phyloP scores from a whole-genome alignment of 2,888 invertebrate species.

The Stenchaetothrips biformis region DNA sequence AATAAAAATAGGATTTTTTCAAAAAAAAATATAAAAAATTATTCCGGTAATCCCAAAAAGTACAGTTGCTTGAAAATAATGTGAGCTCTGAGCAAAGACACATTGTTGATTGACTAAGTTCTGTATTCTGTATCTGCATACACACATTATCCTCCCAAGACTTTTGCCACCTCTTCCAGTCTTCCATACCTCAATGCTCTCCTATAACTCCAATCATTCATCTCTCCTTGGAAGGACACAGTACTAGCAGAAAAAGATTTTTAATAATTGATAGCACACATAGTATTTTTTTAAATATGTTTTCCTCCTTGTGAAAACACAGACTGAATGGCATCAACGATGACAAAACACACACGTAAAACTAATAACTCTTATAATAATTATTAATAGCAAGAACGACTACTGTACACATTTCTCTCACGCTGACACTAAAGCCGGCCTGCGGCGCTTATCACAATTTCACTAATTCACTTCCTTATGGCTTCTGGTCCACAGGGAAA shows the following conservation, averaged over 20 bases:
- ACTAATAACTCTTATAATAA: background rate
- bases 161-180: background rate
- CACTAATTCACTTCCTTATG: too few relatives aligned
- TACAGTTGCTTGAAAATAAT: too few relatives aligned
- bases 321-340: background rate
- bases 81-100: too few relatives aligned
- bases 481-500: too few relatives aligned
- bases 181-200: background rate
- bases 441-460: background rate
- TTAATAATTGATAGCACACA: constrained; percentile 2
- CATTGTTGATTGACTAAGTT: too few relatives aligned
- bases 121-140: too few relatives aligned
- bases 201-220: background rate
- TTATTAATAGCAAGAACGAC: background rate
- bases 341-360: background rate
- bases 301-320: background rate
- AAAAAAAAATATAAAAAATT: too few relatives aligned
- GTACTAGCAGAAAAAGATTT: background rate
- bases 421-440: background rate
- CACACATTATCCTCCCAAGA: too few relatives aligned
- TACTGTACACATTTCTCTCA: background rate
- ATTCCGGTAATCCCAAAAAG: too few relatives aligned
- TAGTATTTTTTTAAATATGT: background rate
- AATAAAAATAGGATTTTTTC: too few relatives aligned
- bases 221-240: background rate